These are phyloP conservation scores for Andrena camellia DNA, from an alignment of 2,888 invertebrate genomes.

Conservation along the genomic window DNA sequence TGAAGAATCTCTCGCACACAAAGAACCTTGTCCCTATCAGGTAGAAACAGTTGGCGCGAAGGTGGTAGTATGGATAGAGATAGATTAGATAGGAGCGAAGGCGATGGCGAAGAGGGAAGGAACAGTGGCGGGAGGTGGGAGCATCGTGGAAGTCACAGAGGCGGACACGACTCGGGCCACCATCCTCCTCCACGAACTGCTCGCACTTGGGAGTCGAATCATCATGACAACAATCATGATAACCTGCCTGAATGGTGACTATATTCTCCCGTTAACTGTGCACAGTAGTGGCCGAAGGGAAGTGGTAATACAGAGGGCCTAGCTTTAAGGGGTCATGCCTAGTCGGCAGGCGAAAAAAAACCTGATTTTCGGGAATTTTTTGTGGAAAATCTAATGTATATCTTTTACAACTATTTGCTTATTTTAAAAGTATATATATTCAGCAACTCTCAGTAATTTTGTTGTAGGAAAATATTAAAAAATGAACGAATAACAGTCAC, in stretches of 20 bases:
- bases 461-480: no score
- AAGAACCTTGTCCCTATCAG: conserved; percentile 55
- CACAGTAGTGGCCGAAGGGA: background rate
- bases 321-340: no score
- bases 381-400: no score
- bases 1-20: no score
- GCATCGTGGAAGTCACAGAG: conserved; percentile 81
- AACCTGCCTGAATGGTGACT: conserved; percentile 86
- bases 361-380: no score
- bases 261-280: background rate
- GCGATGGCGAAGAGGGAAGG: conserved; percentile 78
- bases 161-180: conserved; percentile 81
- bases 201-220: conserved; percentile 84
- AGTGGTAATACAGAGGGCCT: no score
- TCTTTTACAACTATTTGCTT: no score
- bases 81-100: conserved; percentile 78
- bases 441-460: no score
- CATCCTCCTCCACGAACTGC: conserved; percentile 80
- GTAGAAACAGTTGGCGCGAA: conserved; percentile 86
- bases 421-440: no score
- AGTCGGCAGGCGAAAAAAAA: no score
- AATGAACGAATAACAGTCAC: no score
- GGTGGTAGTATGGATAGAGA: conserved; percentile 81
- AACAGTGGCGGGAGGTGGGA: conserved; percentile 81
- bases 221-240: conserved; percentile 85